Evolutionary conservation across 2,797 vertebrate species (phyloP), one percentile per base, ranked within the genome.

Genomic region (Megaceryle alcyon): DNA sequence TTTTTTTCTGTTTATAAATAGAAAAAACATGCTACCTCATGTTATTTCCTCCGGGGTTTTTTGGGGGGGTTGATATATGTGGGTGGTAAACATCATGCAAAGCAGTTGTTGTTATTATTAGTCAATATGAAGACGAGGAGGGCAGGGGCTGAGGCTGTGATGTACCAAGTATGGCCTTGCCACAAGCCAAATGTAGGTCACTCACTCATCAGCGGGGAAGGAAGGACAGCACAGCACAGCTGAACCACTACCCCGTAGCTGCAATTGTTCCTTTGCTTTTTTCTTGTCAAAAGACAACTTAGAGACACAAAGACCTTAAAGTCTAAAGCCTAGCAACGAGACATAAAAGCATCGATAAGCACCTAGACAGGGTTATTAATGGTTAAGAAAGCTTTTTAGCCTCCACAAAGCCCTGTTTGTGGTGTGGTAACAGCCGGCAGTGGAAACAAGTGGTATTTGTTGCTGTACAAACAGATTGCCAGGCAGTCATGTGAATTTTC

Each of bases 21-120:
- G 97, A 94, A 97, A 92, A 79, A 70, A 20, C 94, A 93, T 80
- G 63, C 85, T 92, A 63, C 54, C 75, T 94, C 41, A 28, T 97
- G 95, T 95, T 96, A 93, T 97, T 98, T 97, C 98, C 97, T 97
- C 70, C 14, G 79, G 94, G 89, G 35, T 56, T 95, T 96, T 96
- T 79, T 23, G 14, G 75, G 75, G 46, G 78, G 39, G n/a, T 54
- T 57, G 71, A 13, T 81, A 5, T 6, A 29, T 14, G 92, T 94
- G 65, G 77, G 92, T 78, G 69, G 82, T 92, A 92, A 92, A 85
- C 68, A 95, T 64, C 49, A 68, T 35, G 25, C 82, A 51, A 31
- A 78, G 51, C 14, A 59, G 48, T 19, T 73, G 68, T 82, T 95
- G 72, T 86, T 91, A 37, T 84, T 95, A 92, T 86, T 92, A 93